These are phyloP conservation scores for Icerya purchasi DNA, from an alignment of 2,888 invertebrate species.

Conservation along the genomic window DNA sequence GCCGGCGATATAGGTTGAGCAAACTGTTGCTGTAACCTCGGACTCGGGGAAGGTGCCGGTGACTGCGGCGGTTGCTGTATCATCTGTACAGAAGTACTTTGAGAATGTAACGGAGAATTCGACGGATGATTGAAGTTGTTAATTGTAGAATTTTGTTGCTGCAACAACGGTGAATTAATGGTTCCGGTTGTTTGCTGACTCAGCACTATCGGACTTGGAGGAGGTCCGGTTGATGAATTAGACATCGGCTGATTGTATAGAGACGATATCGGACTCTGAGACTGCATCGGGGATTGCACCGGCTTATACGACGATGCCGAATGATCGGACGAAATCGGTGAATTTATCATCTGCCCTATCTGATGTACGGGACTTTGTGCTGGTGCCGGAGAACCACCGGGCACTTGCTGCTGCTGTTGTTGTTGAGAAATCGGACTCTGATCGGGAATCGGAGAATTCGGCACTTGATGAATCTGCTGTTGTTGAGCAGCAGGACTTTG, in stretches of 20 bases:
- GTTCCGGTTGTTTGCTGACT: neutral
- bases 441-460: neutral
- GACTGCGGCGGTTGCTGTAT: neutral
- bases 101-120: constrained; percentile 5
- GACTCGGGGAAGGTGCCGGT: neutral
- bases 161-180: neutral
- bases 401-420: neutral
- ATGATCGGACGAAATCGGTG: neutral
- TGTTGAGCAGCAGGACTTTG: constrained; percentile 19
- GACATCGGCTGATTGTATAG: constrained; percentile 2
- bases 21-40: constrained; percentile 12
- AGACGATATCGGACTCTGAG: neutral
- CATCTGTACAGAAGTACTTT: neutral
- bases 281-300: neutral
- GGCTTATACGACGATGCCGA: neutral
- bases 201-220: neutral
- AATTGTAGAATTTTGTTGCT: neutral
- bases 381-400: neutral
- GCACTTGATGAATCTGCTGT: neutral
- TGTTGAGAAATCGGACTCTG: neutral
- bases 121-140: constrained; percentile 3
- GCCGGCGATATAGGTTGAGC: constrained; percentile 32
- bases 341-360: neutral
- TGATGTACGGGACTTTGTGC: neutral
- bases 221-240: neutral